These are phyloP conservation scores for Cetoscarus ocellatus DNA, from an alignment of 2,797 vertebrate species.

Conservation along the genomic window DNA sequence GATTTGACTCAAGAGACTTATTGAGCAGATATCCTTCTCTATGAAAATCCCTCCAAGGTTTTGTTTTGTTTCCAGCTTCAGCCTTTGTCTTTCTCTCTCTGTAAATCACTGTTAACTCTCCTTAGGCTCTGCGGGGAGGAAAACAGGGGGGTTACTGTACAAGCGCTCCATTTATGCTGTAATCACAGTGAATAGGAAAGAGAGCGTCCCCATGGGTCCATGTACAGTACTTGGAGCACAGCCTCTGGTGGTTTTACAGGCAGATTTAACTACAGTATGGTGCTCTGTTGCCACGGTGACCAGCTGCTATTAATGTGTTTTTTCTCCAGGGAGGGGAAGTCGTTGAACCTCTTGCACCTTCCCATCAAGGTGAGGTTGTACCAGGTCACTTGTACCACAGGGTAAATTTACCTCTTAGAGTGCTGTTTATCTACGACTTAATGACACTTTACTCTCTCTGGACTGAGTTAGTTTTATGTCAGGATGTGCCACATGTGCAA, in stretches of 20 bases:
- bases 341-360: constrained; percentile 54
- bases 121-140: constrained; percentile 38
- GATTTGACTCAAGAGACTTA: constrained; percentile 69
- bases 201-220: constrained; percentile 56
- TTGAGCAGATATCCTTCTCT: constrained; percentile 59
- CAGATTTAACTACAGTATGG: constrained; percentile 76
- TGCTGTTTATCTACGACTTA: constrained; percentile 51
- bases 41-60: constrained; percentile 71
- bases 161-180: constrained; percentile 62
- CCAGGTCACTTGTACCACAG: constrained; percentile 58
- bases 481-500: constrained; percentile 51
- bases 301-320: constrained; percentile 75
- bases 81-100: constrained; percentile 63
- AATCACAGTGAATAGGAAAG: constrained; percentile 61
- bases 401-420: constrained; percentile 23
- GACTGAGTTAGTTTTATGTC: constrained; percentile 48
- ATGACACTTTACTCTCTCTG: constrained; percentile 40
- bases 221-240: constrained; percentile 58
- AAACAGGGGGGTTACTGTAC: constrained; percentile 19
- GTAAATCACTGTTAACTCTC: constrained; percentile 74
- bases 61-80: constrained; percentile 66
- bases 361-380: constrained; percentile 61
- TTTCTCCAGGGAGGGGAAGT: constrained; percentile 73
- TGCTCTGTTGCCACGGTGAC: constrained; percentile 71
- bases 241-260: constrained; percentile 78